Evolutionary conservation across 2,113 vertebrate genomes (phyloP), one percentile per base, ranked within the genome.

Genomic region (Amphilophus citrinellus): DNA sequence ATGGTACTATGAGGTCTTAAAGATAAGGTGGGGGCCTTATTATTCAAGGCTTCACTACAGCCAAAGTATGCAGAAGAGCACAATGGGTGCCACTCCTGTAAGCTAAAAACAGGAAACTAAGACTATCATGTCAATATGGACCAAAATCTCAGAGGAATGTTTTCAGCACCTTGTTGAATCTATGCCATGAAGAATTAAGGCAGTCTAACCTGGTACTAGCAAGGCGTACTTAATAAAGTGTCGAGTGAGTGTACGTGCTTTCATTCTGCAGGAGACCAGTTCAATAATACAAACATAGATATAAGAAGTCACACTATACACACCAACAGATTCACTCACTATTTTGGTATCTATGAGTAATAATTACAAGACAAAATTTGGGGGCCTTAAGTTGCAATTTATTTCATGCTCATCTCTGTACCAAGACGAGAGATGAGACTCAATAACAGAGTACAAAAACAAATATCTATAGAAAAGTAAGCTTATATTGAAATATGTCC

Each of bases 381-480:
- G 42, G 62, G 61, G 42, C 87, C 94, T 93, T 94, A 90, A 95
- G 92, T 94, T 95, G 91, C 89, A 93, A 86, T 96, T 96, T 96
- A 96, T 96, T 96, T 89, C 82, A 92, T 79, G 85, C 92, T 89
- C 88, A 93, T 93, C 96, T 95, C 95, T 94, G 91, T 92, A 93
- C 84, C 94, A 94, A 95, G 94, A 93, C 93, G 87, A 93, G 94
- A 95, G 95, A 94, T 84, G 88, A 94, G 93, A 95, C 93, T 94
- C 92, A 94, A 95, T 93, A 94, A 96, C 95, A 94, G 94, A 93
- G 94, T 96, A 96, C 95, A 95, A 96, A 96, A 96, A 95, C 94
- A 95, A 96, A 95, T 95, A 96, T 95, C 90, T 94, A 96, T 96
- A 96, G 95, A 96, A 96, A 96, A 96, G 94, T 96, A 96, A 95